Evolutionary conservation across 2,797 vertebrate species (phyloP), one percentile per base, ranked within the genome.

Genomic region (Gorsachius magnificus): DNA sequence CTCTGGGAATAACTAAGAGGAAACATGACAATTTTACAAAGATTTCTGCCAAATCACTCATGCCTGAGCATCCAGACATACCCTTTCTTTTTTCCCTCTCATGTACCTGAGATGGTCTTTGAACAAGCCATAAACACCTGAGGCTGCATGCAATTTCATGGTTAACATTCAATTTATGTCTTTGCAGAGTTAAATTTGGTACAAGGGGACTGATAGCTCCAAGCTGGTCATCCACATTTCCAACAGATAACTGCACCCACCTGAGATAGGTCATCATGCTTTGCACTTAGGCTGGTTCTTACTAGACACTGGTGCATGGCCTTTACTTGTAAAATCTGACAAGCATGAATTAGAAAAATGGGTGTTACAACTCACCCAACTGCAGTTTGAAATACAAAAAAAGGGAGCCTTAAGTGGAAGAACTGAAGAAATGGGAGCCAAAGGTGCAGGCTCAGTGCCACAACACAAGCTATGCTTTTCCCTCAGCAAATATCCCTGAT

Each of bases 1-100:
- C 36, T 46, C 28, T 1, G 4, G 35, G 19, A 88, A 63, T 9
- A 51, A 14, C 0, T 0, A 57, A 53, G 16, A 35, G 8, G 13
- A 26, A 75, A 64, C 9, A 26, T 13, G 36, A 29, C 5, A 61
- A n/a, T 72, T 85, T 78, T n/a, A 53, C 15, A 76, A 76, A 33
- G 12, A 41, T 66, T 90, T 83, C 79, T 83, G 36, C n/a, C 24
- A 81, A 53, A 86, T 65, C 11, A 29, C 16, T 50, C 50, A 65
- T 75, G 22, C 8, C 36, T 24, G 19, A 87, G 58, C 46, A 36
- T 48, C 36, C 46, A 87, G 58, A 31, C 4, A 17, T 46, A 45
- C 2, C 16, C 29, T 36, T 1, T 76, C 6, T 79, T n/a, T 76
- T 16, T 79, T 85, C 75, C 58, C 51, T 54, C 33, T 82, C n/a